Base-by-base conservation (phyloP, 1,140 invertebrate genomes). In the Musca vetustissima region DNA sequence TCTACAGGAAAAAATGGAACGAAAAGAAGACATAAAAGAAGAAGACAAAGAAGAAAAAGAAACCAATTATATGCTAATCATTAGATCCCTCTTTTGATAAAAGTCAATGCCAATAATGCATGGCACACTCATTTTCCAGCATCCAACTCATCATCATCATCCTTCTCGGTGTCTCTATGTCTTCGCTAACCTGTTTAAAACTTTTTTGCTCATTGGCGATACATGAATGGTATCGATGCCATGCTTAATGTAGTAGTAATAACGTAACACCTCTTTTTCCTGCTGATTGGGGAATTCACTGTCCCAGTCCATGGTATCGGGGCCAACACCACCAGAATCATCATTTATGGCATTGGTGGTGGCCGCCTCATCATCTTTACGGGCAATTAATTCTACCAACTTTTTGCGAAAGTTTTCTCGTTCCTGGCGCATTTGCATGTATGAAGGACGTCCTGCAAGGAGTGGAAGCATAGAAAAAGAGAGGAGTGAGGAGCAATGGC, bases 241-340 rank as follows among this genome's bases (percentile, higher is more conserved):
- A 83, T 95, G 90, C 75, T 91, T 89, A 64, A 96, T 89, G 75
- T 96, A 97, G 83, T 94, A 95, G 79, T 95, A 93, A 84, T 97
- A 97, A 71, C 92, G 86, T 73, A 93, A 80, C 71, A 92, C 82
- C 75, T 92, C 88, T 67, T 87, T 87, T 73, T 93, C 90, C 32
- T 87, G 83, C 9, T 86, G 84, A 17, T 85, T 85, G 32, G 89
- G 87, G 74, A 87, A 84, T 22, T 72, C 64, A 57, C 83, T 74
- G 1, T 50, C 89, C 61, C 91, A 84, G 73, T 88, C 87, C 53
- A 94, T 88, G 47, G 22, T 17, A 43, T 1, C 19, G 4, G 8
- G 24, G 9, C 13, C 4, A 32, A 0, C 74, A 72, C 43, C 47
- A 21, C 17, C 53, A 48, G 11, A 36, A 4, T 28, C 36, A 43